phyloP scores from a whole-genome alignment of 53 echinoderm and acorn worm genomes.

The Pentamera pediparva region DNA sequence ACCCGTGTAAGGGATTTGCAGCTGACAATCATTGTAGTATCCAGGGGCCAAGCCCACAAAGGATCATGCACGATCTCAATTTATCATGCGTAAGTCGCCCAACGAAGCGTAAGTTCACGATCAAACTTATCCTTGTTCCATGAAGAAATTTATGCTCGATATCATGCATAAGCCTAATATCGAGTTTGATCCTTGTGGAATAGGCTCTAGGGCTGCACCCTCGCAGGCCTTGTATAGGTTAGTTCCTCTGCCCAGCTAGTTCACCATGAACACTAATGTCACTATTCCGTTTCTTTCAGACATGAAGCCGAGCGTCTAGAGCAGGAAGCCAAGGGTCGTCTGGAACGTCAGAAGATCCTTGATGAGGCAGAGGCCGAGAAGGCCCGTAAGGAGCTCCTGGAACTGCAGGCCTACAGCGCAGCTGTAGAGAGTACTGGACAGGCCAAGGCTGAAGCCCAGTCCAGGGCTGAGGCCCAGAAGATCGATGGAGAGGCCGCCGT shows the following conservation, averaged over 20 bases:
- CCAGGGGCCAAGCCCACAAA: too few species aligned
- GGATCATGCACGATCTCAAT: too few species aligned
- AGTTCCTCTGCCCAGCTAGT: background rate
- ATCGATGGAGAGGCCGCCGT: conserved; percentile 97
- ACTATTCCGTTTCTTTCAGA: conserved; percentile 20
- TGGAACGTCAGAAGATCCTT: conserved; percentile 95
- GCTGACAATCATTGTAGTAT: background rate
- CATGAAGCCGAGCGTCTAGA: conserved; percentile 97
- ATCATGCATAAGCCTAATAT: too few species aligned
- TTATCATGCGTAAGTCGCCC: too few species aligned
- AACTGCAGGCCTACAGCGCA: conserved; percentile 95
- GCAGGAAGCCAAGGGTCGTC: conserved; percentile 94
- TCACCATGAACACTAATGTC: background rate
- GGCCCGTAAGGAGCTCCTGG: conserved; percentile 86
- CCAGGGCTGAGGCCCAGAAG: conserved; percentile 85
- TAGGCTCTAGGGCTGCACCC: too few species aligned
- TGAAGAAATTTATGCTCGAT: too few species aligned
- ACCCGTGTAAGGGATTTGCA: background rate
- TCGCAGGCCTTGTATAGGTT: too few species aligned
- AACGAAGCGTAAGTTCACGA: too few species aligned
- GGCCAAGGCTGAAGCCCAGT: conserved; percentile 98
- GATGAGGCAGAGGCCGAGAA: conserved; percentile 99
- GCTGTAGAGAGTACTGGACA: conserved; percentile 99
- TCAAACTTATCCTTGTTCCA: too few species aligned
- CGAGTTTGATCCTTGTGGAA: too few species aligned